These are phyloP conservation scores for Adelges cooleyi DNA, from an alignment of 1,140 invertebrate genomes.

Conservation along the genomic window DNA sequence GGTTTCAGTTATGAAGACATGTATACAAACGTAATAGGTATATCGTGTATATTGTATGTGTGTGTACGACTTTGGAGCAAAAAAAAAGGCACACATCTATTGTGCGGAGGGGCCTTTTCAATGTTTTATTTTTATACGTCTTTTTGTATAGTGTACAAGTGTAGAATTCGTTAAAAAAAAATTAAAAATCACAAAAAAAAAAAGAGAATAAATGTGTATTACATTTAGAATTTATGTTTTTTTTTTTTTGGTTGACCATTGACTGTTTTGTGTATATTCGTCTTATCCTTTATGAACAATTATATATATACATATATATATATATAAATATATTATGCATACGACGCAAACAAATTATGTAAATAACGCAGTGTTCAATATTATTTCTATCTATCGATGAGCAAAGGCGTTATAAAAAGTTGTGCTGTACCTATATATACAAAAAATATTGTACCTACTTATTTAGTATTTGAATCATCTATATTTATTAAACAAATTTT, in stretches of 20 bases:
- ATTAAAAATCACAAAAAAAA: too few relatives aligned
- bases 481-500: not conserved
- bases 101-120: constrained; percentile 27
- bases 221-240: too few relatives aligned
- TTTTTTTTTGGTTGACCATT: not conserved
- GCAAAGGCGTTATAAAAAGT: too few relatives aligned
- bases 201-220: too few relatives aligned
- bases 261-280: not conserved
- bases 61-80: constrained; percentile 1
- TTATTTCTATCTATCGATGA: too few relatives aligned
- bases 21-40: not conserved
- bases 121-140: constrained; percentile 26
- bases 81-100: constrained; percentile 1
- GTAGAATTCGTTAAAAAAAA: constrained; percentile 25
- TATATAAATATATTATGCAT: not conserved
- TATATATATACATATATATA: not conserved
- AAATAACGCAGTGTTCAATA: too few relatives aligned
- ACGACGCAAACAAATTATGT: too few relatives aligned
- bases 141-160: constrained; percentile 29
- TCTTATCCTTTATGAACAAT: not conserved
- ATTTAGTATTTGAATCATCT: not conserved
- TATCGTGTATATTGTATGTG: not conserved
- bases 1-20: constrained; percentile 23
- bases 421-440: too few relatives aligned
- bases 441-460: too few relatives aligned